These are phyloP conservation scores for Drosophila stalkeri DNA, from an alignment of 2,888 invertebrate species.

Conservation along the genomic window DNA sequence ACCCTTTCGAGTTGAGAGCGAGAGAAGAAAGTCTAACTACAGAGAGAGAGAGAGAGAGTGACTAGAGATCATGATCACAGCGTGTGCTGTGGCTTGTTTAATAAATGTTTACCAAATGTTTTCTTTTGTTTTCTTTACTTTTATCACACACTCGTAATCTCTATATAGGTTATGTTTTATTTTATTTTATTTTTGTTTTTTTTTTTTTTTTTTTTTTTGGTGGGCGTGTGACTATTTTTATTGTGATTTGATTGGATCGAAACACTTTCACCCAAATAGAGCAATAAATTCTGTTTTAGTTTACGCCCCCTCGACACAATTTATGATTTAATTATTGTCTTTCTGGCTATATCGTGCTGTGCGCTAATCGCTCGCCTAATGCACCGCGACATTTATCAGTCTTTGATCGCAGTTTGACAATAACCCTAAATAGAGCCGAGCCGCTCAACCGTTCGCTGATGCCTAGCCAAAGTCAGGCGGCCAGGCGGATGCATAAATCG, in stretches of 20 bases:
- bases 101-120: constrained; percentile 60
- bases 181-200: no score
- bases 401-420: constrained; percentile 58
- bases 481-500: constrained; percentile 83
- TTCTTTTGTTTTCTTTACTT: background rate
- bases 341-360: constrained; percentile 50
- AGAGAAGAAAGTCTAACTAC: constrained; percentile 37
- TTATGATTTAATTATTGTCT: constrained; percentile 78
- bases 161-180: background rate
- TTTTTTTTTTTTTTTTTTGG: background rate
- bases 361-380: constrained; percentile 53
- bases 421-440: constrained; percentile 28
- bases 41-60: constrained; percentile 9
- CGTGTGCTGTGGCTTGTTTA: constrained; percentile 39
- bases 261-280: constrained; percentile 70
- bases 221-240: constrained; percentile 74
- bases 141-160: background rate
- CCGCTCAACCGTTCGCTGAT: constrained; percentile 5
- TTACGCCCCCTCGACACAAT: constrained; percentile 36
- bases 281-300: constrained; percentile 61
- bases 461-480: constrained; percentile 32
- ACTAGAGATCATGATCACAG: constrained; percentile 36
- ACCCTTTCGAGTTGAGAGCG: constrained; percentile 26
- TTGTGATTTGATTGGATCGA: constrained; percentile 61
- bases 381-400: constrained; percentile 60